Conservation (phyloP, 2,888 invertebrate genomes). For the Alloplasta piceator region DNA sequence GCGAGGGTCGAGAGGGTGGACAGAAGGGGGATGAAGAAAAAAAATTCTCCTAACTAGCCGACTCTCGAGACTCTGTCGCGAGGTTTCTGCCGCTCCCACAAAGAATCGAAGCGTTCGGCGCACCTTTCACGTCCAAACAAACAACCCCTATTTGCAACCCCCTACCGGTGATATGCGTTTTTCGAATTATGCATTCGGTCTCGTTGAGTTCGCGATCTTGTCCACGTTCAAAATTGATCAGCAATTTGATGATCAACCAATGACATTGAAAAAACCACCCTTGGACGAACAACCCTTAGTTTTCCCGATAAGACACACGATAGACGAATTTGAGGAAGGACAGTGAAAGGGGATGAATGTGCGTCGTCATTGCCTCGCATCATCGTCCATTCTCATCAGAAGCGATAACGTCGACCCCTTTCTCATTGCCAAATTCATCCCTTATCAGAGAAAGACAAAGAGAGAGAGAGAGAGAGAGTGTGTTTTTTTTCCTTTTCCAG, state of each 20-base stretch:
- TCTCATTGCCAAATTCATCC: no score
- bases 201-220: background rate
- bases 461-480: slow-evolving; percentile 2
- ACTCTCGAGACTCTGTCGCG: slow-evolving; percentile 26
- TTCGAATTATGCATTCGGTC: background rate
- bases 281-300: slow-evolving; percentile 37
- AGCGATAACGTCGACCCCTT: background rate
- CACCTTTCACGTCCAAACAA: slow-evolving; percentile 57
- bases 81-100: slow-evolving; percentile 49
- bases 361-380: background rate
- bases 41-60: slow-evolving; percentile 34
- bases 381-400: background rate
- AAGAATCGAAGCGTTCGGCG: slow-evolving; percentile 53
- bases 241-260: background rate
- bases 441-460: background rate
- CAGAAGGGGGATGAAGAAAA: slow-evolving; percentile 10
- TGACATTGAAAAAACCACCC: slow-evolving; percentile 12
- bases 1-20: slow-evolving; percentile 20
- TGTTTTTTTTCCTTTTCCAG: slow-evolving; percentile 4
- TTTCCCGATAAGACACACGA: slow-evolving; percentile 15
- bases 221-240: no score
- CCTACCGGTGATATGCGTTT: slow-evolving; percentile 19
- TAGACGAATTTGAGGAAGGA: background rate
- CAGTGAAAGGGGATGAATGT: background rate
- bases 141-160: slow-evolving; percentile 35